These are phyloP conservation scores for Astyanax mexicanus DNA, from an alignment of 2,797 vertebrate genomes.

Conservation along the genomic window DNA sequence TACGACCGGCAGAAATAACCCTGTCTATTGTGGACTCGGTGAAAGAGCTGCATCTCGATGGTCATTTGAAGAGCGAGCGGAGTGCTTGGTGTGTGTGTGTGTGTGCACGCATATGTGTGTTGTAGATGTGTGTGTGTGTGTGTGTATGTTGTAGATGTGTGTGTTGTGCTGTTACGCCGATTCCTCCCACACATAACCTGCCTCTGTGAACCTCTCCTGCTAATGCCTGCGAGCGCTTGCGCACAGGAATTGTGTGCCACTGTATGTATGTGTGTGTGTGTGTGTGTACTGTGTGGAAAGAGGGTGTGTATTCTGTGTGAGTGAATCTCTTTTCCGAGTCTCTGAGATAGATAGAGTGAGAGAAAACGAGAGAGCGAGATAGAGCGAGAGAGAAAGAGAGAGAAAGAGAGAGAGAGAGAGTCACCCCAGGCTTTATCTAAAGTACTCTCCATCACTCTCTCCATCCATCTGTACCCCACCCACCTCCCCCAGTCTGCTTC, in stretches of 20 bases:
- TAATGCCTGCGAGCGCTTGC: slow-evolving; percentile 44
- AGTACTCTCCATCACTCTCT: slow-evolving; percentile 57
- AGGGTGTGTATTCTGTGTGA: slow-evolving; percentile 6
- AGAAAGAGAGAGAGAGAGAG: slow-evolving; percentile 58
- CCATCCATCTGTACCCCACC: slow-evolving; percentile 45
- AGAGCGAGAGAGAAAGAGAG: slow-evolving; percentile 39
- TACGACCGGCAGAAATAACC: neutral
- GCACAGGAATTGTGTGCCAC: slow-evolving; percentile 20
- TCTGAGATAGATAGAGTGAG: slow-evolving; percentile 33
- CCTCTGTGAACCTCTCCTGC: slow-evolving; percentile 64
- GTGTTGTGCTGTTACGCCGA: slow-evolving; percentile 49
- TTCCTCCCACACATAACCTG: slow-evolving; percentile 70
- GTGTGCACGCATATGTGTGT: slow-evolving; percentile 33
- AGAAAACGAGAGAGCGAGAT: slow-evolving; percentile 53
- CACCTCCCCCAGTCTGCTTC: slow-evolving; percentile 44
- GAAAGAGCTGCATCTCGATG: slow-evolving; percentile 27
- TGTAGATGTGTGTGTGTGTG: neutral
- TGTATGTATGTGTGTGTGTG: slow-evolving; percentile 46
- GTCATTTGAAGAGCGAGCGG: slow-evolving; percentile 32
- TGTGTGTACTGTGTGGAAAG: slow-evolving; percentile 32
- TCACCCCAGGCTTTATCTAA: slow-evolving; percentile 59
- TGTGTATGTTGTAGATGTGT: slow-evolving; percentile 29
- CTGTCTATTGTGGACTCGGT: neutral
- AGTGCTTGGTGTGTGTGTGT: slow-evolving; percentile 45
- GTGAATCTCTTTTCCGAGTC: neutral